These are phyloP conservation scores for Agapornis canus DNA, from an alignment of 2,797 vertebrate species.

Conservation along the genomic window DNA sequence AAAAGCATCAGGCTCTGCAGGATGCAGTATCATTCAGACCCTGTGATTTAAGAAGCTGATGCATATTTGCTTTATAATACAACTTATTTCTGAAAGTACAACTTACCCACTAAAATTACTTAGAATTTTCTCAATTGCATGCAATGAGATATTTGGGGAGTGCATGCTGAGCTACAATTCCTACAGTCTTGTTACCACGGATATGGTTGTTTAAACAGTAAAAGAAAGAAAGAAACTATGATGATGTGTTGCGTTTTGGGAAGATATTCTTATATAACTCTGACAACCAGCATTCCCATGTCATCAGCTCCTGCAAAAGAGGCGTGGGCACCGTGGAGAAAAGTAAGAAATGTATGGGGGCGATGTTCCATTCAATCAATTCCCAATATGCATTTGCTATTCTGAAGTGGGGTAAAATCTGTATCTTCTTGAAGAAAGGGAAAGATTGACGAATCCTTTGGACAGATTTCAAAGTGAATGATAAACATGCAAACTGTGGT, in stretches of 20 bases:
- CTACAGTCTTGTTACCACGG: not conserved
- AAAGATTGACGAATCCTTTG: not conserved
- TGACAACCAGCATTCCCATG: not conserved
- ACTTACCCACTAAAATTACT: not conserved
- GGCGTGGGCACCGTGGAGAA: not conserved
- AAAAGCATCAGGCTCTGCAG: not conserved
- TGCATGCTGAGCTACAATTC: not conserved
- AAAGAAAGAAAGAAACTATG: not conserved
- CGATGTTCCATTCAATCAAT: not conserved
- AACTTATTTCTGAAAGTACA: not conserved
- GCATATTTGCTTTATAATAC: not conserved
- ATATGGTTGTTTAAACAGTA: not conserved
- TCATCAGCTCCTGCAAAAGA: not conserved
- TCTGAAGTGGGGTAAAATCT: not conserved
- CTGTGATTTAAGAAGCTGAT: not conserved
- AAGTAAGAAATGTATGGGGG: not conserved
- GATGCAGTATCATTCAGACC: not conserved
- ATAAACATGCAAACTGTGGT: not conserved
- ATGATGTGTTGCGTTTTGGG: not conserved
- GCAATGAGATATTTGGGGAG: fast-evolving
- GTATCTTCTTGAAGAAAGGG: not conserved
- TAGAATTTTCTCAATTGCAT: not conserved
- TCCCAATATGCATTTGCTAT: not conserved
- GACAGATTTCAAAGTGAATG: not conserved
- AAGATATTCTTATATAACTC: not conserved